phyloP scores from a whole-genome alignment of 2,797 vertebrate species.

The Chiroxiphia lanceolata region DNA sequence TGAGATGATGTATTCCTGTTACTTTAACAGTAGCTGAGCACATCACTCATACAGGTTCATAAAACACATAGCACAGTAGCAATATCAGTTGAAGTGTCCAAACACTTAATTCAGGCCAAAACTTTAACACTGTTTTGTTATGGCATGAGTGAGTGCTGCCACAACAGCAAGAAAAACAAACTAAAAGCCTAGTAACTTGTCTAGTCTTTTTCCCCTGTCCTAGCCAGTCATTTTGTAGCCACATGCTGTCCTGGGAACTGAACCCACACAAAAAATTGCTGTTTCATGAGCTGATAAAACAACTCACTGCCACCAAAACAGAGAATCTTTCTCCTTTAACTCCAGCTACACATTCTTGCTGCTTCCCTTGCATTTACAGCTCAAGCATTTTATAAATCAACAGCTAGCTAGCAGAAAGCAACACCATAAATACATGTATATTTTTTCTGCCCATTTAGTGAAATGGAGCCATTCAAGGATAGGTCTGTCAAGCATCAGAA shows the following conservation, averaged over 20 bases:
- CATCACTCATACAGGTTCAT: background rate
- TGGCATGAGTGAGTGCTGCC: background rate
- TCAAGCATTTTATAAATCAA: background rate
- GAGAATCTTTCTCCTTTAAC: background rate
- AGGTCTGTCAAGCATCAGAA: background rate
- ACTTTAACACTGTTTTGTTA: background rate
- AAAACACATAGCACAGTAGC: background rate
- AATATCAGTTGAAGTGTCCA: background rate
- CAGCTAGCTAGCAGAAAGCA: background rate
- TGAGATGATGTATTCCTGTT: background rate
- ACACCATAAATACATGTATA: fast-evolving
- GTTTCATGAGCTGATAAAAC: background rate
- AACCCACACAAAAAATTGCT: background rate
- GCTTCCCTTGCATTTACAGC: background rate
- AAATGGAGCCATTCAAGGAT: background rate
- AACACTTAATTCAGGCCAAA: background rate
- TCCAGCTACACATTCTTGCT: background rate
- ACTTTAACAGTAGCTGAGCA: background rate
- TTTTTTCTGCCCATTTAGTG: background rate
- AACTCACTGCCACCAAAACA: background rate
- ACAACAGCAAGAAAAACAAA: background rate
- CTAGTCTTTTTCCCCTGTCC: background rate
- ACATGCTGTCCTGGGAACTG: background rate
- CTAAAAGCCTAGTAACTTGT: background rate
- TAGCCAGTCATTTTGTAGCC: background rate